Base-by-base conservation (phyloP, 2,888 invertebrate genomes). In the Parthenolecanium corni region DNA sequence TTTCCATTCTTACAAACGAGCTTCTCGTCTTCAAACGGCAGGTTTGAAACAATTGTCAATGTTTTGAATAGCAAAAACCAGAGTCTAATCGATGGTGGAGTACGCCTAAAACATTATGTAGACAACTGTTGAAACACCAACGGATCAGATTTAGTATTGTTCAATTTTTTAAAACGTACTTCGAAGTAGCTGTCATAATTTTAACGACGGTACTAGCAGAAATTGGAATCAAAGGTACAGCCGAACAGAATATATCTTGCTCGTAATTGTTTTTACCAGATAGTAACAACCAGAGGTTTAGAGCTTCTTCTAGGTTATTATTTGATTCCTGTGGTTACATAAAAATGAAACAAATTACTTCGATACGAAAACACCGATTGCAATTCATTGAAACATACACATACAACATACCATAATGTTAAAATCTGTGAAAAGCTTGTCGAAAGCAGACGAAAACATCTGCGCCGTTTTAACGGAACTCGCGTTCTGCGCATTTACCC, bases 11-110 rank as follows among this genome's bases (percentile, higher is more conserved):
- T 49, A 49, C 23, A 21, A 14, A 14, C 23, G 9, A 40, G 21
- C 25, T 52, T 52, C 31, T 31, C 40, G 11, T 36, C 46, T 46
- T 62, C 62, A 4, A n/a, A 46, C n/a, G 81, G 76, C 25, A 80
- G 80, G 73, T 84, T 85, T 57, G 85, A 82, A 52, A 85, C 81
- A 71, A 87, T 77, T 1, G 86, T 85, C 53, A 89, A 74, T 14
- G 84, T 82, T 71, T 88, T 86, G 73, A 89, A 80, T 0, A 85
- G 84, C 25, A 86, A 76, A 69, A 86, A 85, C 89, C 89, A 89
- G 65, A 86, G 84, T 64, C 86, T 78, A 31, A 87, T 74, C 54
- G 85, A 83, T 53, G 86, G 78, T 62, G 81, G 82, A 6, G 82
- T 81, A 66, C 80, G 77, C 76, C 75, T 76, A 66, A 16, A 69